phyloP scores from a whole-genome alignment of 2,113 vertebrate genomes.

The Larimichthys crocea region DNA sequence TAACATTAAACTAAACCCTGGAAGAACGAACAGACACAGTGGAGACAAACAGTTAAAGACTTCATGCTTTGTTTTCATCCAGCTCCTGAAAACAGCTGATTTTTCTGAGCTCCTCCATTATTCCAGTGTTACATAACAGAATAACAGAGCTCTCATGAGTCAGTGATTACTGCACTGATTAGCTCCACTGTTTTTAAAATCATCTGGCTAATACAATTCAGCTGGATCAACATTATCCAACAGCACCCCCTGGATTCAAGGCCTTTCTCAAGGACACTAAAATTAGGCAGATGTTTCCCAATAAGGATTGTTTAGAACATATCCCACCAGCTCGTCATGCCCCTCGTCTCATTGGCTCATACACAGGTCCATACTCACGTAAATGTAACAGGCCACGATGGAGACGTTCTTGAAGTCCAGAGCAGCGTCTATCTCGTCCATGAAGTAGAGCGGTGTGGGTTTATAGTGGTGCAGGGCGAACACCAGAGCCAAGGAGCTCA shows the following conservation, averaged over 20 bases:
- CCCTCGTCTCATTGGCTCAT: neutral
- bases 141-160: constrained; percentile 1
- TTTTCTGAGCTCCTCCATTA: constrained; percentile 1
- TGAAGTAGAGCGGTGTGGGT: constrained; percentile 97
- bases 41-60: neutral
- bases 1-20: no score
- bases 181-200: neutral
- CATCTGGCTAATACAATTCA: neutral
- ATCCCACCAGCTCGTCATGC: neutral
- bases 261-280: neutral
- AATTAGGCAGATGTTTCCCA: neutral
- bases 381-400: constrained; percentile 98
- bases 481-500: constrained; percentile 96
- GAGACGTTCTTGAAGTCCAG: constrained; percentile 99
- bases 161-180: constrained; percentile 10
- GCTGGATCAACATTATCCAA: neutral
- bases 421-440: constrained; percentile 99
- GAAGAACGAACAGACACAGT: neutral
- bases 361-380: constrained; percentile 85
- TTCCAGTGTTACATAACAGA: constrained; percentile 1
- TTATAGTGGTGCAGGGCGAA: constrained; percentile 99
- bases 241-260: neutral
- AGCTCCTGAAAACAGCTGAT: constrained; percentile 7
- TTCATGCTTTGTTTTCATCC: neutral
- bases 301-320: neutral